Conservation (phyloP, 1,140 invertebrate species). For the Aphaenogaster rudis region DNA sequence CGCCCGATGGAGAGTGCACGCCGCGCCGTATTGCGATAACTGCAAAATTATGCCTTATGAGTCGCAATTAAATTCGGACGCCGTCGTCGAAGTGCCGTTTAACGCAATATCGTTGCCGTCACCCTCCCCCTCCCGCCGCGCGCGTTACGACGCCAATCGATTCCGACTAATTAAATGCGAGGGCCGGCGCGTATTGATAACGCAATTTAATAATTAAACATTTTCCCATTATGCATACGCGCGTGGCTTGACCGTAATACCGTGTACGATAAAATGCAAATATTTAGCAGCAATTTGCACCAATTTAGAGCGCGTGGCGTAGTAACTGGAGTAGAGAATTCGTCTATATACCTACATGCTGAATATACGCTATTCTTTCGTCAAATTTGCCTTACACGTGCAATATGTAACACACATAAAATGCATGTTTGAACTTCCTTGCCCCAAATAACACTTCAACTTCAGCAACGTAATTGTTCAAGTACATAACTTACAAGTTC, state of each 20-base stretch:
- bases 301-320: background rate
- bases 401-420: background rate
- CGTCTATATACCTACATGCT: background rate
- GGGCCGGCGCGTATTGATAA: constrained; percentile 7
- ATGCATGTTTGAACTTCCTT: background rate
- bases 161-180: constrained; percentile 48
- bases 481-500: constrained; percentile 25
- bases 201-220: constrained; percentile 41
- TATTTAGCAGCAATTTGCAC: constrained; percentile 24
- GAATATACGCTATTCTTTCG: background rate
- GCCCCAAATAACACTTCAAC: background rate
- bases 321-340: background rate
- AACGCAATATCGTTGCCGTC: constrained; percentile 11
- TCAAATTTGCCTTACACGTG: background rate
- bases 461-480: background rate
- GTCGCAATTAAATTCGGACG: constrained; percentile 40
- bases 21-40: constrained; percentile 49
- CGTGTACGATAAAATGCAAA: constrained; percentile 4
- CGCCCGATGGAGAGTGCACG: background rate
- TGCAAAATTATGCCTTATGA: constrained; percentile 57
- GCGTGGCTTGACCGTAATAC: background rate
- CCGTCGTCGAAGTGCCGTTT: constrained; percentile 23
- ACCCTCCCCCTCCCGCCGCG: background rate
- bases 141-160: constrained; percentile 27
- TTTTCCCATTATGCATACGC: constrained; percentile 10